A percentile compares a stretch with the other conserved stretches of the same genome.
Evolutionary conservation across 2,797 vertebrate species (phyloP).

Genomic region (Coccyzus lansbergi): DNA sequence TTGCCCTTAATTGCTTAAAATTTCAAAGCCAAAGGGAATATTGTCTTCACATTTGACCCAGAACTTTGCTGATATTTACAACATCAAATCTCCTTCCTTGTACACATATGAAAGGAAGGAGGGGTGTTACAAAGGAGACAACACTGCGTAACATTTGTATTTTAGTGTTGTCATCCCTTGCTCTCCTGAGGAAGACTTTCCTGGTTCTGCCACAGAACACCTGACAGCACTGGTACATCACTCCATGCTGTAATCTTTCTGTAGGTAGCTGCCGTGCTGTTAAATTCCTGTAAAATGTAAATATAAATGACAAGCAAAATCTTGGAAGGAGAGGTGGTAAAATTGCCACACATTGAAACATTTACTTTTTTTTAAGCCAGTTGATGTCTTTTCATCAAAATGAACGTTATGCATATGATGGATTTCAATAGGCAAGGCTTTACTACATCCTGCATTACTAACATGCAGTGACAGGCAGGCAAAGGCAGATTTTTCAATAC

Average conservation of each 20-base stretch:
- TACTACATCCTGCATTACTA: neutral
- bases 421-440: neutral
- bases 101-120: neutral
- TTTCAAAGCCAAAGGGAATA: neutral
- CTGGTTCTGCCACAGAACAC: neutral
- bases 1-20: neutral
- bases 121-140: neutral
- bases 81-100: neutral
- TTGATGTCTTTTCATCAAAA: neutral
- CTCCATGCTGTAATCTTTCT: neutral
- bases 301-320: neutral
- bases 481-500: neutral
- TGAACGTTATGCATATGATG: accelerated
- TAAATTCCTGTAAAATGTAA: neutral
- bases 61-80: neutral
- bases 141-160: neutral
- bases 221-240: neutral
- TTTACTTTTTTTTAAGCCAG: neutral
- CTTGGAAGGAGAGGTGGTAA: neutral
- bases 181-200: neutral
- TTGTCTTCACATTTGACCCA: neutral
- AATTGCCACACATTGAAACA: accelerated
- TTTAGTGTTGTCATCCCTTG: neutral
- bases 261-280: neutral
- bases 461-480: neutral